Evolutionary conservation across 2,797 vertebrate genomes (phyloP), one percentile per base, ranked within the genome.

Genomic region (Urophycis tenuis): DNA sequence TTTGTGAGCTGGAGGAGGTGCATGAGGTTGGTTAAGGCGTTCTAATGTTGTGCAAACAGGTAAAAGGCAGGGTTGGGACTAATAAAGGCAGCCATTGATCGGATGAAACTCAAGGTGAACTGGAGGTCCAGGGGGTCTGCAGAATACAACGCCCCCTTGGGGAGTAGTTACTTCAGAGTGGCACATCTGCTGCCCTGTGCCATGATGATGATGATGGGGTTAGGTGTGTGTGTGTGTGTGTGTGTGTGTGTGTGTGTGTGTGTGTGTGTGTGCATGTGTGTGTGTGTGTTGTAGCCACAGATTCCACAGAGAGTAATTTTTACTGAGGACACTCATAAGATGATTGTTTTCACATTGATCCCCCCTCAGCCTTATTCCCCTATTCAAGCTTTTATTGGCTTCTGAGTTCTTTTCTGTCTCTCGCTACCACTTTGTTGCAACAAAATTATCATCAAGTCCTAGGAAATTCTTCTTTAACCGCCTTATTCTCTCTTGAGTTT

Each of bases 31-130:
- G 74, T 87, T 84, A 82, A 81, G 78, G 81, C 77, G 81, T 86
- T 88, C 4, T 88, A 71, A 84, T 87, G 90, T 86, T 81, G 85
- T 80, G 85, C 81, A 85, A 82, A 80, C 76, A 81, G 80, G 75
- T 84, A 78, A 87, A 87, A 77, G 74, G 80, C 85, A 74, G 74
- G 78, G 41, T 8, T 79, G 88, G 88, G 89, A 90, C 77, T 80
- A 77, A 84, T 92, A 89, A 91, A 88, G 88, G 82, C 79, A 82
- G 79, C 81, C 79, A 80, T 85, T 88, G 84, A 86, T 91, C 86
- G 82, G 81, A 81, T 80, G 64, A 86, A 64, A 73, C 82, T 90
- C 88, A 91, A 92, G 89, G 91, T 92, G 91, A 92, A 90, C 81
- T 76, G 85, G 84, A 80, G 81, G 81, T 75, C 79, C 17, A 5